Evolutionary conservation across 2,888 invertebrate genomes (phyloP), one percentile per base, ranked within the genome.

Genomic region (Pegoplata infirma): DNA sequence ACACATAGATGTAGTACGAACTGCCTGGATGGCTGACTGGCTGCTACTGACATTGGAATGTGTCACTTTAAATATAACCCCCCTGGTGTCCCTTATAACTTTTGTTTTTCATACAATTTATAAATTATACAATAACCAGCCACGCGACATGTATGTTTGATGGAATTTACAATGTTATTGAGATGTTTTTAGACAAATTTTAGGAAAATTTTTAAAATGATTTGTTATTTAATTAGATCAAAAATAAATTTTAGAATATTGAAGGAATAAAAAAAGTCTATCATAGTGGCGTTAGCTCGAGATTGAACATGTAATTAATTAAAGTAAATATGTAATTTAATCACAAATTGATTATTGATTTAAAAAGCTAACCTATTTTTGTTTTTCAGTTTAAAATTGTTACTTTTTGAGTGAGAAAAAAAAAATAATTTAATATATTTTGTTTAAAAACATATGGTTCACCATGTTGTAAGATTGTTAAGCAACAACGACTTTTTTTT

Each of bases 101-200:
- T 28, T 19, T 49, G 25, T 36, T 10, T 66, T 23, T 36, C 61
- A 36, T 61, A 55, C 40, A 55, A 74, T 75, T 71, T 71, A 67
- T 79, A 67, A 79, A 79, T 78, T 69, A 74, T 55, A 68, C 66
- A 74, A 71, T 69, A 71, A 64, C 55, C 66, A 71, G 71, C 59
- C 53, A 69, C 66, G 69, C 78, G 66, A 66, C 64, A 64, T 47
- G 16, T 53, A 46, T 46, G 17, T 51, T 51, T 40, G 56, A 17
- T 46, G n/a, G 2, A 8, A 32, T 47, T 25, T 17, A 46, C 19
- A 74, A 28, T 59, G 46, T 49, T 19, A 66, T 17, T 3, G 40
- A 14, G 21, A 47, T 10, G 21, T 23, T 7, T 36, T 55, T 19
- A n/a, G 17, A 64, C 55, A 55, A 23, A 5, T 32, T 17, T 44